Conservation (phyloP, 2,113 vertebrate genomes). For the Xyrauchen texanus region DNA sequence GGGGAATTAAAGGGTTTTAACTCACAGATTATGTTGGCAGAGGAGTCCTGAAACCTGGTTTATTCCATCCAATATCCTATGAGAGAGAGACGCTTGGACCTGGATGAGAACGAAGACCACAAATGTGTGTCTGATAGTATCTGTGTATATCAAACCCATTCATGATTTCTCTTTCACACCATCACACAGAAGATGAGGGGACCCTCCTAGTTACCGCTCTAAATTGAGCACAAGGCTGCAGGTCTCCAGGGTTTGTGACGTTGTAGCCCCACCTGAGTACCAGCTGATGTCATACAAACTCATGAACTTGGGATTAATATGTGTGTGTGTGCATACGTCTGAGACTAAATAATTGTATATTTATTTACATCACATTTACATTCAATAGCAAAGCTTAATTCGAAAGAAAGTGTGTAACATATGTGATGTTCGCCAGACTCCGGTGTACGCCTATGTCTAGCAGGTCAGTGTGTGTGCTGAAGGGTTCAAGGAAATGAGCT, state of each 20-base stretch:
- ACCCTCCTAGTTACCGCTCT: conserved; percentile 51
- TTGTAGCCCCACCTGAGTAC: conserved; percentile 44
- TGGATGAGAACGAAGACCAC: neutral
- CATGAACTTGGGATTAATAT: conserved; percentile 49
- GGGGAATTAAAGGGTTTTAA: conserved; percentile 1
- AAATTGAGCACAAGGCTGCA: conserved; percentile 24
- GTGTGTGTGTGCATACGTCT: no score
- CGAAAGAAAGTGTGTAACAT: no score
- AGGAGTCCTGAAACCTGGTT: neutral
- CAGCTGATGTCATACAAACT: conserved; percentile 27
- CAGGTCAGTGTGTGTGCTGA: conserved; percentile 30
- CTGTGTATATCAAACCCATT: neutral
- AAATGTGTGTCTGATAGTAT: neutral
- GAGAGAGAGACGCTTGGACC: conserved; percentile 38
- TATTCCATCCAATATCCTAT: neutral
- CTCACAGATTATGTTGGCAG: conserved; percentile 34
- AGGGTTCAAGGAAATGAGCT: neutral
- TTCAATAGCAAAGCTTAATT: neutral
- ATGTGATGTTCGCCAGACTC: neutral
- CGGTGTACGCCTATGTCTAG: conserved; percentile 27
- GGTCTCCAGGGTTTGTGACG: conserved; percentile 44
- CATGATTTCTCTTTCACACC: neutral
- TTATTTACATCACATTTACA: neutral
- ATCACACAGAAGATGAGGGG: conserved; percentile 8
- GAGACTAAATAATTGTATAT: no score